Percentiles rank a stretch among this genome's conserved stretches.
phyloP scores from a whole-genome alignment of 2,888 invertebrate species.

The Diaprepes abbreviatus region DNA sequence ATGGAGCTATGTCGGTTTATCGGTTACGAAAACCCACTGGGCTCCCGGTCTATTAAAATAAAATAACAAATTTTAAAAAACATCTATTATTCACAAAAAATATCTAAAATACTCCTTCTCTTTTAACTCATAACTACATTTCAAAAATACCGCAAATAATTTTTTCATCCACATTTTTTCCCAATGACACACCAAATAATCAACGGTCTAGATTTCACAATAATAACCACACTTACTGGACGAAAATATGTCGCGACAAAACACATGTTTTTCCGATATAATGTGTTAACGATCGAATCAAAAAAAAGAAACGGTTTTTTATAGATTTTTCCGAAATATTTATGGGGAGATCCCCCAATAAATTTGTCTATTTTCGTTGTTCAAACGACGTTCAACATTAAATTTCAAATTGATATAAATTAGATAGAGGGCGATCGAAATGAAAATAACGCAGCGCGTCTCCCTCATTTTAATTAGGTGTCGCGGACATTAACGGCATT shows the following conservation, averaged over 20 bases:
- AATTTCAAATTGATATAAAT: slow-evolving; percentile 46
- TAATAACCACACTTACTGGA: slow-evolving; percentile 1
- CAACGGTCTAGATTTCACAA: slow-evolving; percentile 10
- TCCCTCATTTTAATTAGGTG: slow-evolving; percentile 25
- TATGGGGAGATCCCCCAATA: slow-evolving; percentile 42
- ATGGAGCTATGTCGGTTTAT: too few relatives aligned
- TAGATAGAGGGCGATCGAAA: slow-evolving; percentile 31
- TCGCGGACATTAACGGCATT: slow-evolving; percentile 5
- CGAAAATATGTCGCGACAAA: slow-evolving; percentile 27
- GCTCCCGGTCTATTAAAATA: too few relatives aligned
- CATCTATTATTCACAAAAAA: too few relatives aligned
- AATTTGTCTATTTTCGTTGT: slow-evolving; percentile 47
- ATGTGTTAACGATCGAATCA: slow-evolving; percentile 42
- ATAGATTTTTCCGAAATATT: slow-evolving; percentile 44
- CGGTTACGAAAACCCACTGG: too few relatives aligned
- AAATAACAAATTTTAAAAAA: too few relatives aligned
- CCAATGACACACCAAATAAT: slow-evolving; percentile 3
- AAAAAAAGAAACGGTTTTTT: slow-evolving; percentile 22
- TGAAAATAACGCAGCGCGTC: slow-evolving; percentile 9
- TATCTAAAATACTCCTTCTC: too few relatives aligned
- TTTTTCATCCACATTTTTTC: neutral
- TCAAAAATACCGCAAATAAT: too few relatives aligned
- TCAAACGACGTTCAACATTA: slow-evolving; percentile 39
- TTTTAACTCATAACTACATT: too few relatives aligned
- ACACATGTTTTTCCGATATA: slow-evolving; percentile 41